Conservation (phyloP, 2,888 invertebrate species). For the Lamellibrachia columna region DNA sequence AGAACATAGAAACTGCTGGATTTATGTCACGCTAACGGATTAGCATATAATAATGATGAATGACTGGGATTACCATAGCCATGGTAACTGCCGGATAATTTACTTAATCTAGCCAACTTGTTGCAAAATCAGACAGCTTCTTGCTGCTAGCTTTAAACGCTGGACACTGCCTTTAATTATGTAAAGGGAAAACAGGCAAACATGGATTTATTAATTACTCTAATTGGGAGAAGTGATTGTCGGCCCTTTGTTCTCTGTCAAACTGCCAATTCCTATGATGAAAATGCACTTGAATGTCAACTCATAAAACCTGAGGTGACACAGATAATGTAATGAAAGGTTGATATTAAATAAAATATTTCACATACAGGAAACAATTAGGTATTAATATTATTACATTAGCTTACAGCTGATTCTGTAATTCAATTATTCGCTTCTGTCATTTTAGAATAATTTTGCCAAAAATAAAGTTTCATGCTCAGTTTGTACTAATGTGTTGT, state of each 20-base stretch:
- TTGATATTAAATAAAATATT: neutral
- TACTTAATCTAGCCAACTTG: conserved; percentile 16
- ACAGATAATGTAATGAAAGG: neutral
- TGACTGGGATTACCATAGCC: neutral
- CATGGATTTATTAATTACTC: neutral
- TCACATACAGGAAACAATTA: neutral
- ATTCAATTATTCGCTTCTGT: too few relatives aligned
- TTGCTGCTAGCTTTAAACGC: conserved; percentile 6
- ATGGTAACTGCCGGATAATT: neutral
- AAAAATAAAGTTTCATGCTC: too few relatives aligned
- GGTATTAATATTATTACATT: too few relatives aligned
- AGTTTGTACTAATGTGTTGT: too few relatives aligned
- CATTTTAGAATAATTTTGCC: too few relatives aligned
- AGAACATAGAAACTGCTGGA: neutral
- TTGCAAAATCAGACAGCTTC: neutral
- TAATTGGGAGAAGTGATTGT: conserved; percentile 6
- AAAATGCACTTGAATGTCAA: neutral
- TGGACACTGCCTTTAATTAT: neutral
- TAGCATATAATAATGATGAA: conserved; percentile 12
- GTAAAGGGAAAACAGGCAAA: neutral
- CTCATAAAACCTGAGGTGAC: neutral
- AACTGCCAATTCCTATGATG: neutral
- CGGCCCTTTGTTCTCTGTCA: neutral
- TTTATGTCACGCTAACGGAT: neutral
- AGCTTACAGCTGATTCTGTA: too few relatives aligned